A percentile compares a stretch with the other conserved stretches of the same genome.
Conservation (phyloP, 2,888 invertebrate genomes). For the Thymelicus lineola region DNA sequence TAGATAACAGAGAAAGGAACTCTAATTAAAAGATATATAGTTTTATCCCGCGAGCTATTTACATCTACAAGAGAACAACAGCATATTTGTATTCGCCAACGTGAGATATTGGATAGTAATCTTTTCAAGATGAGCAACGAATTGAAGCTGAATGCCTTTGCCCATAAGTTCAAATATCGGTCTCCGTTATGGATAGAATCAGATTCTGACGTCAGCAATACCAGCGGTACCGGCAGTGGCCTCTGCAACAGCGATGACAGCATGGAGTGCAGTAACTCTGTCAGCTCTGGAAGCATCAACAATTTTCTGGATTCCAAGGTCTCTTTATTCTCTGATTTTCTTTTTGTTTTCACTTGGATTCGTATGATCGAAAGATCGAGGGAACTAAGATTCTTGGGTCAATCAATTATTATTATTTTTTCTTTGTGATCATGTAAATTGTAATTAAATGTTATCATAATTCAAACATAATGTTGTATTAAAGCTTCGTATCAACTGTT, state of each 20-base stretch:
- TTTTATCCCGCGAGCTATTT: too few species aligned
- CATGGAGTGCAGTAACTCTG: conserved; percentile 57
- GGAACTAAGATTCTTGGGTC: too few species aligned
- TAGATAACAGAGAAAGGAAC: too few species aligned
- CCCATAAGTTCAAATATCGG: conserved; percentile 78
- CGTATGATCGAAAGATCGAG: too few species aligned
- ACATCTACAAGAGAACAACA: too few species aligned
- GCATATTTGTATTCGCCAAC: neutral
- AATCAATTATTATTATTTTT: too few species aligned
- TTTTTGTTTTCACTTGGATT: too few species aligned
- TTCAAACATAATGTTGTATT: too few species aligned
- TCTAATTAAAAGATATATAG: too few species aligned
- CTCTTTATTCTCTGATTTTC: conserved; percentile 21
- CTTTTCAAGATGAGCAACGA: conserved; percentile 48
- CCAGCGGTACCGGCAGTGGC: conserved; percentile 49
- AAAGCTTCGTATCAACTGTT: too few species aligned
- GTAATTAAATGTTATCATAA: too few species aligned
- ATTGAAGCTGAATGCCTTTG: conserved; percentile 65
- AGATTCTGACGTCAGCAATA: conserved; percentile 70
- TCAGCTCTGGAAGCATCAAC: conserved; percentile 76
- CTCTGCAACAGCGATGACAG: conserved; percentile 68
- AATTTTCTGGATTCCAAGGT: conserved; percentile 80
- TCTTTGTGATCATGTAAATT: too few species aligned
- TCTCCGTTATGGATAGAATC: conserved; percentile 82
- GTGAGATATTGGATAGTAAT: neutral